phyloP scores from a whole-genome alignment of 2,797 vertebrate species.

The Acrossocheilus fasciatus region DNA sequence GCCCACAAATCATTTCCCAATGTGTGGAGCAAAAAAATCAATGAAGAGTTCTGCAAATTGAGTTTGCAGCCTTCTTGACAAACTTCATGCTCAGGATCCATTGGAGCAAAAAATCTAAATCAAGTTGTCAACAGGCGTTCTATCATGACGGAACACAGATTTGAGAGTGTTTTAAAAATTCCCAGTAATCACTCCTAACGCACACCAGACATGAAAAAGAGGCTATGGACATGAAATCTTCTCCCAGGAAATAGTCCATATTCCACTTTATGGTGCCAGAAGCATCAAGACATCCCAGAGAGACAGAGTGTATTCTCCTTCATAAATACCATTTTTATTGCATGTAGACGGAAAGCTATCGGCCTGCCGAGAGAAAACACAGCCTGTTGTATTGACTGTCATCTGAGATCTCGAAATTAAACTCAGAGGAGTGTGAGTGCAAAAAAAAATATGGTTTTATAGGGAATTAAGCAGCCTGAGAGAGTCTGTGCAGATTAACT shows the following conservation, averaged over 20 bases:
- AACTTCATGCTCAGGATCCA: conserved; percentile 61
- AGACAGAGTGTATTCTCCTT: conserved; percentile 28
- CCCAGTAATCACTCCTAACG: conserved; percentile 53
- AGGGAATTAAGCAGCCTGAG: conserved; percentile 69
- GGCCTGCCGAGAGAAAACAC: conserved; percentile 60
- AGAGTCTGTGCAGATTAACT: conserved; percentile 73
- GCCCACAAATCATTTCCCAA: conserved; percentile 74
- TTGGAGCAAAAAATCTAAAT: conserved; percentile 60
- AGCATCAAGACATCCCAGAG: not conserved
- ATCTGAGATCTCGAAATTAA: conserved; percentile 66
- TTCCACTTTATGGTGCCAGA: conserved; percentile 27
- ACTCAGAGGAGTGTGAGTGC: conserved; percentile 56
- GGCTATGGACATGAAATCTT: conserved; percentile 17
- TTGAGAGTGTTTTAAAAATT: conserved; percentile 50
- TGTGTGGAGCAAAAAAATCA: conserved; percentile 63
- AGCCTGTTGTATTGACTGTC: conserved; percentile 65
- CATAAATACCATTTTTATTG: conserved; percentile 62
- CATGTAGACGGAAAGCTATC: conserved; percentile 64
- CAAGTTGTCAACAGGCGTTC: conserved; percentile 57
- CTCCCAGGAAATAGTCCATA: conserved; percentile 19
- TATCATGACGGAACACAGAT: conserved; percentile 56
- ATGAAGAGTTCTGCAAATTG: conserved; percentile 66
- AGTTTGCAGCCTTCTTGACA: conserved; percentile 66
- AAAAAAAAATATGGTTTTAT: conserved; percentile 60
- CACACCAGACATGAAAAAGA: conserved; percentile 11